phyloP scores from a whole-genome alignment of 2,797 vertebrate species.

The Gymnoscopelus microlampas region DNA sequence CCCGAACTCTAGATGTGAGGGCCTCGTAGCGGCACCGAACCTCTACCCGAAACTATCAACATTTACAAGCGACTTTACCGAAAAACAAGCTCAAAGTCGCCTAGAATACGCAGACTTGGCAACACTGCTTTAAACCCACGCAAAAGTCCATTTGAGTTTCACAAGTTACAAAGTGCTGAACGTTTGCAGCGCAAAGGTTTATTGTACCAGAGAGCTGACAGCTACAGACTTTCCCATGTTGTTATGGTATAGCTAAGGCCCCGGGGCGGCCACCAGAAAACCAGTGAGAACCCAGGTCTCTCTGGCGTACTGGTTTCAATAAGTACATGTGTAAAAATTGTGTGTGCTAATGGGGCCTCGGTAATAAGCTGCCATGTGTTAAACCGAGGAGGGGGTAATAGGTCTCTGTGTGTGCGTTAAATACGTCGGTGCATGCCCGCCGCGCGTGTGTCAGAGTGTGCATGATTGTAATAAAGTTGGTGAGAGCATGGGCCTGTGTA shows the following conservation, averaged over 20 bases:
- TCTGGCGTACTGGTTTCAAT: constrained; percentile 59
- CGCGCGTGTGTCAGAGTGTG: neutral
- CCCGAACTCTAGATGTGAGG: no score
- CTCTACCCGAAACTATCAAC: no score
- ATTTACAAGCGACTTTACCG: no score
- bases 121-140: neutral
- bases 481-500: neutral
- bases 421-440: constrained; percentile 39
- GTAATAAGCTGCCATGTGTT: constrained; percentile 49
- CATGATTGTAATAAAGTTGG: neutral
- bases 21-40: no score
- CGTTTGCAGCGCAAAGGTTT: constrained; percentile 18
- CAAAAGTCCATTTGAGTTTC: neutral
- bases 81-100: no score
- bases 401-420: constrained; percentile 68
- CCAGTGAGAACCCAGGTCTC: constrained; percentile 42
- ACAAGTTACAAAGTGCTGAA: constrained; percentile 4
- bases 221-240: constrained; percentile 20
- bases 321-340: constrained; percentile 62
- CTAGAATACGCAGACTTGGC: no score
- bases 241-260: constrained; percentile 16
- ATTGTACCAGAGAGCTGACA: constrained; percentile 12
- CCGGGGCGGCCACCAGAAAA: constrained; percentile 37
- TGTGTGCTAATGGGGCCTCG: constrained; percentile 64
- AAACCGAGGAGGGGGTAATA: constrained; percentile 59